A percentile compares a stretch with the other conserved stretches of the same genome.
phyloP scores from a whole-genome alignment of 2,888 invertebrate genomes.

The Slavum lentiscoides region DNA sequence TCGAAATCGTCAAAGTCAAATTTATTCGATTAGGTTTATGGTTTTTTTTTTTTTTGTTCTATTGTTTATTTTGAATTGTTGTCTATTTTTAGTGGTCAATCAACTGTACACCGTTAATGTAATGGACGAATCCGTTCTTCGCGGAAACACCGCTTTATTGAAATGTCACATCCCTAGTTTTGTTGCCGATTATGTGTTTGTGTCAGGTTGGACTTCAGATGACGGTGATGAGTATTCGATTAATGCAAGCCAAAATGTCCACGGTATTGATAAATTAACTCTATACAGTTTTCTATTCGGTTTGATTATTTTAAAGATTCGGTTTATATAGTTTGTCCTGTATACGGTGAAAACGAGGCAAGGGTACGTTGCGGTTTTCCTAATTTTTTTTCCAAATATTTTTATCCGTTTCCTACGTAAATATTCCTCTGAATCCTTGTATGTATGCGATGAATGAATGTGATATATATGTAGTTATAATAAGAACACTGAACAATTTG shows the following conservation, averaged over 20 bases:
- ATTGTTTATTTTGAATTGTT: slow-evolving; percentile 14
- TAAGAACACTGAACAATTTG: slow-evolving; percentile 34
- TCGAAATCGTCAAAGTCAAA: background rate
- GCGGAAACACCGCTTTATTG: slow-evolving; percentile 86
- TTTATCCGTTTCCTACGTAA: slow-evolving; percentile 12
- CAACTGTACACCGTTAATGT: slow-evolving; percentile 88
- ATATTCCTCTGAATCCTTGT: slow-evolving; percentile 34
- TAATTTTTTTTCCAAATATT: slow-evolving; percentile 27
- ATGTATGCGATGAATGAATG: slow-evolving; percentile 48
- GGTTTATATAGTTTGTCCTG: background rate
- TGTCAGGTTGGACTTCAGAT: slow-evolving; percentile 84
- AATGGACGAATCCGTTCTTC: slow-evolving; percentile 88
- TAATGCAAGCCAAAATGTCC: slow-evolving; percentile 51
- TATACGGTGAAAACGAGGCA: background rate
- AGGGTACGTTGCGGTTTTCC: slow-evolving; percentile 53
- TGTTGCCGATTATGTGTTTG: slow-evolving; percentile 85
- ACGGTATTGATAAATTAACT: slow-evolving; percentile 51
- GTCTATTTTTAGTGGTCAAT: slow-evolving; percentile 77
- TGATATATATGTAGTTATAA: slow-evolving; percentile 6
- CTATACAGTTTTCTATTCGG: slow-evolving; percentile 8
- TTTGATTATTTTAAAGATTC: slow-evolving; percentile 5
- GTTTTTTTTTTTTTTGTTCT: background rate
- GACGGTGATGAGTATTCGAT: slow-evolving; percentile 66
- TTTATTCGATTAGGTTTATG: background rate
- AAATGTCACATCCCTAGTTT: slow-evolving; percentile 94